A percentile compares a stretch with the other conserved stretches of the same genome.
phyloP scores from a whole-genome alignment of 2,888 invertebrate genomes.

The Nymphalis polychloros region DNA sequence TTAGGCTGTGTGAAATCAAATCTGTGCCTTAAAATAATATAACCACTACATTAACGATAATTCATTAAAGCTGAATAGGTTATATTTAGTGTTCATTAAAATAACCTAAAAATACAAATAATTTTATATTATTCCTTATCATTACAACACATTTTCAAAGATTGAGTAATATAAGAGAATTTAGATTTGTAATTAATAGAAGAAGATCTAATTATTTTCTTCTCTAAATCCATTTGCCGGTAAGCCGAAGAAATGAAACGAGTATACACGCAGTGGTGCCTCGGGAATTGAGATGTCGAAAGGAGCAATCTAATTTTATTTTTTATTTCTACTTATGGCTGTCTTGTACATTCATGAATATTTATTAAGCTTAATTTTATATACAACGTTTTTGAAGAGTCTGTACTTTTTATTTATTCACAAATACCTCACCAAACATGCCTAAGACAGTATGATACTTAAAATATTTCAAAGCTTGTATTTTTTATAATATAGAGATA shows the following conservation, averaged over 20 bases:
- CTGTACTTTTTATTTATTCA: no score
- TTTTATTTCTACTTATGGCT: constrained; percentile 9
- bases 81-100: no score
- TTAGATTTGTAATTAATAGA: constrained; percentile 1
- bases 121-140: not conserved
- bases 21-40: no score
- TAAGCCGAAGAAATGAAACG: constrained; percentile 20
- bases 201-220: constrained; percentile 14
- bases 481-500: no score
- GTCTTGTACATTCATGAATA: not conserved
- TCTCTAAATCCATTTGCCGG: constrained; percentile 7
- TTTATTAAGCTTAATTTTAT: not conserved
- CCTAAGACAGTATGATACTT: no score
- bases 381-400: no score
- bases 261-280: constrained; percentile 17
- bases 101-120: no score
- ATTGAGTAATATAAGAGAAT: not conserved
- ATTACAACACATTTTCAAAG: not conserved
- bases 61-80: no score
- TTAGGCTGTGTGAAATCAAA: no score
- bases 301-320: constrained; percentile 14
- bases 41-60: no score
- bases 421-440: no score
- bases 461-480: no score
- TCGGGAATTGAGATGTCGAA: constrained; percentile 15